Base-by-base conservation (phyloP, 2,888 invertebrate genomes). In the Dryococelus australis region DNA sequence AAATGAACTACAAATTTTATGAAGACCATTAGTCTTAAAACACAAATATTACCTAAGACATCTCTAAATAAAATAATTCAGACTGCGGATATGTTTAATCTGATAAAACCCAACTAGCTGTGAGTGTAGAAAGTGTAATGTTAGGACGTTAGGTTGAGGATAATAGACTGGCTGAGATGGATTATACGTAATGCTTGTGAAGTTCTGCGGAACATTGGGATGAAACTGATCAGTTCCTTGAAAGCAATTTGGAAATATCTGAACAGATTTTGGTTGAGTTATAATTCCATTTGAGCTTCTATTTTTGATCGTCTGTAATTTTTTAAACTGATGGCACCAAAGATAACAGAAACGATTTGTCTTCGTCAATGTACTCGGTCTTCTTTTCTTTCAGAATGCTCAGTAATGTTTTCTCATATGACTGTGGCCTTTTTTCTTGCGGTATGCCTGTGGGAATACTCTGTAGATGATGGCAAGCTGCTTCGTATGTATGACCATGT, bases 291-390 rank as follows among this genome's bases (percentile, higher is more conserved):
- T 79, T 79, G 10, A 79, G 79, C 79, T 79, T 79, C 20, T n/a
- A 24, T 79, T 79, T 79, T 79, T n/a, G 6, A 79, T 79, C 79
- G 20, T 79, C 13, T n/a, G n/a, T n/a, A n/a, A n/a, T n/a, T n/a
- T 24, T 79, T 24, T 24, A 16, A 0, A 79, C 10, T 79, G 2
- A 12, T 79, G 79, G 79, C 9, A 79, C 79, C 27, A 79, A 79
- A 79, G 79, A 79, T 8, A 79, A 79, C n/a, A 79, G 79, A 79
- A 79, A n/a, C n/a, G n/a, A n/a, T n/a, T n/a, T n/a, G n/a, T n/a
- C n/a, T n/a, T n/a, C n/a, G n/a, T n/a, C n/a, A n/a, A n/a, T 79
- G n/a, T 79, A 12, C n/a, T 79, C 79, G 27, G 47, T n/a, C n/a
- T n/a, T n/a, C n/a, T n/a, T n/a, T n/a, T n/a, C n/a, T n/a, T n/a